Evolutionary conservation across 2,888 invertebrate genomes (phyloP).

Genomic region (Leptopilina drosophilae): DNA sequence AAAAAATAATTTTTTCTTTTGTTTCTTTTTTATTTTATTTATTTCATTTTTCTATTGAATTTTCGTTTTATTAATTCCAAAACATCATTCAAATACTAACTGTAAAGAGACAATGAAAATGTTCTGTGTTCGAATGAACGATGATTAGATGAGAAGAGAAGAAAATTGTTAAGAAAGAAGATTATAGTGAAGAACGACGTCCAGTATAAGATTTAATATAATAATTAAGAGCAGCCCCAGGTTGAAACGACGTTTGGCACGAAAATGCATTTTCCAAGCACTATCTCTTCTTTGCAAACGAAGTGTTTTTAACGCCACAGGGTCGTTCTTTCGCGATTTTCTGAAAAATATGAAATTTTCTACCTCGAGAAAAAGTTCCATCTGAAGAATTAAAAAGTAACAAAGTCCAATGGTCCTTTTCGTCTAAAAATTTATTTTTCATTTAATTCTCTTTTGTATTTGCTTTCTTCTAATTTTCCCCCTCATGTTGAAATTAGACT

Average conservation of each 20-base stretch:
- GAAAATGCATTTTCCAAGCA: slow-evolving; percentile 31
- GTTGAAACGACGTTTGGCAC: slow-evolving; percentile 14
- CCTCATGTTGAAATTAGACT: too few relatives aligned
- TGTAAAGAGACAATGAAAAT: not conserved
- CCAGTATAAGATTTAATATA: slow-evolving; percentile 22
- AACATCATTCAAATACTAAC: too few relatives aligned
- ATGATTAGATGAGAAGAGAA: not conserved
- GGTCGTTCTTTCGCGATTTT: not conserved
- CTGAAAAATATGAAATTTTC: not conserved
- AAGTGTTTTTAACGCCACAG: slow-evolving; percentile 8
- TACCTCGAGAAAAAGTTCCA: not conserved
- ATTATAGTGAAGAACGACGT: not conserved
- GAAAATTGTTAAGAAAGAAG: not conserved
- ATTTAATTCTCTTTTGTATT: not conserved
- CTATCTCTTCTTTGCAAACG: slow-evolving; percentile 22
- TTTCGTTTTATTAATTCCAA: too few relatives aligned
- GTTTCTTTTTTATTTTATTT: too few relatives aligned
- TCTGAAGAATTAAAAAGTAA: slow-evolving; percentile 2
- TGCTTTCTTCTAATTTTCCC: not conserved
- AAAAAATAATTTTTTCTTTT: too few relatives aligned
- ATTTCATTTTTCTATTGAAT: too few relatives aligned
- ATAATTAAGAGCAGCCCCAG: slow-evolving; percentile 21
- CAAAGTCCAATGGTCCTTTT: not conserved
- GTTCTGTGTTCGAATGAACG: not conserved
- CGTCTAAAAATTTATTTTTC: too few relatives aligned